phyloP scores from a whole-genome alignment of 2,888 invertebrate genomes.

The Eledona agricola region DNA sequence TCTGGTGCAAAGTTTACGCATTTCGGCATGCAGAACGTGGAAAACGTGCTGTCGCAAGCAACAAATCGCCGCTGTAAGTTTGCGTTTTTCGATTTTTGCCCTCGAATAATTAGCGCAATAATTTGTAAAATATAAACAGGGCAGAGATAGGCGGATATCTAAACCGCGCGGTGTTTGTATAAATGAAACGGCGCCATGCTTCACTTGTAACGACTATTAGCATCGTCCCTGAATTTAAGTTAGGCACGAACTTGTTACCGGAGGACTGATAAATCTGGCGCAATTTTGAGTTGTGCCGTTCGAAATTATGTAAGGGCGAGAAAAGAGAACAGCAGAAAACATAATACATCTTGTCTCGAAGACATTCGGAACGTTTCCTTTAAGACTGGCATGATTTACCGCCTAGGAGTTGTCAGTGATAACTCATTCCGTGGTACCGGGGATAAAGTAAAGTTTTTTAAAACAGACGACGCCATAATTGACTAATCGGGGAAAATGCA shows the following conservation, averaged over 20 bases:
- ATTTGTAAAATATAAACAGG: constrained; percentile 40
- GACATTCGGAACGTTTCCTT: constrained; percentile 59
- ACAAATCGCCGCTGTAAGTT: no score
- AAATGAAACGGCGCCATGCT: constrained; percentile 64
- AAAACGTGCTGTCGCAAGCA: constrained; percentile 13
- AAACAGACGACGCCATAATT: no score
- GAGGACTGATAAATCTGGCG: constrained; percentile 57
- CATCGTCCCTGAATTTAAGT: constrained; percentile 60
- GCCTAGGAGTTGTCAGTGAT: constrained; percentile 58
- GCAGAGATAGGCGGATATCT: constrained; percentile 48
- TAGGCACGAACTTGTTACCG: constrained; percentile 62
- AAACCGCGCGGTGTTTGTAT: constrained; percentile 61
- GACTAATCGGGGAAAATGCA: constrained; percentile 23
- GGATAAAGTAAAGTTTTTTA: no score
- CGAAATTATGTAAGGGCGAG: constrained; percentile 20
- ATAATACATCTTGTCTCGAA: constrained; percentile 58
- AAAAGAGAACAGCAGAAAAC: constrained; percentile 50
- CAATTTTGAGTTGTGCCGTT: constrained; percentile 53
- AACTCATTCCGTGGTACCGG: constrained; percentile 60
- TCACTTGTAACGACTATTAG: constrained; percentile 63
- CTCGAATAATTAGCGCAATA: constrained; percentile 35
- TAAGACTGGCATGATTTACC: constrained; percentile 60
- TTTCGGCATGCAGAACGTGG: no score
- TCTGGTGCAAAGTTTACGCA: background rate
- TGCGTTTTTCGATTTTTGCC: constrained; percentile 19